These are phyloP conservation scores for Thalassarche chlororhynchos DNA, from an alignment of 2,113 vertebrate species.

Conservation along the genomic window DNA sequence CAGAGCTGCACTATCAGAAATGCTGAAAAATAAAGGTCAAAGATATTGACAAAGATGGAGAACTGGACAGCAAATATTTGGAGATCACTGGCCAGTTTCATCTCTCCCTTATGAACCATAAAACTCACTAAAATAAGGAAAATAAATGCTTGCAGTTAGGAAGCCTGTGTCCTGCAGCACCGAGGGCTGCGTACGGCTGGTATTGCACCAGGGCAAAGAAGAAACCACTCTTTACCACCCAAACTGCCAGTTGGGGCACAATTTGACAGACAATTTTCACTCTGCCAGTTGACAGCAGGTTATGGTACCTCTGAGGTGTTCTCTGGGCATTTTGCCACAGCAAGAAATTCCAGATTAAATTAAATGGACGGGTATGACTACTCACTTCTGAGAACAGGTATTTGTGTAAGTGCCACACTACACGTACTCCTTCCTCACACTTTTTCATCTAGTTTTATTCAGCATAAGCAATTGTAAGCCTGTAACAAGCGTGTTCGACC, in stretches of 20 bases:
- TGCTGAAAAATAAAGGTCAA: background rate
- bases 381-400: background rate
- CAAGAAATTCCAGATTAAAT: background rate
- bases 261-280: background rate
- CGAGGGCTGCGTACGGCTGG: accelerated
- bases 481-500: background rate
- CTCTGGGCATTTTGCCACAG: background rate
- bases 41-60: background rate
- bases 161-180: background rate
- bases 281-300: background rate
- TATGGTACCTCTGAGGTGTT: background rate
- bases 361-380: accelerated
- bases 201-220: background rate
- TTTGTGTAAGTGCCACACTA: background rate
- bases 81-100: background rate
- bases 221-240: background rate
- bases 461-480: background rate
- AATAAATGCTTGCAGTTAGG: background rate
- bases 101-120: background rate
- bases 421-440: background rate
- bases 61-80: background rate
- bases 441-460: background rate
- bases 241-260: background rate
- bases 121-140: background rate
- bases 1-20: background rate